Conservation (phyloP, 2,797 vertebrate species). For the Dryobates pubescens region DNA sequence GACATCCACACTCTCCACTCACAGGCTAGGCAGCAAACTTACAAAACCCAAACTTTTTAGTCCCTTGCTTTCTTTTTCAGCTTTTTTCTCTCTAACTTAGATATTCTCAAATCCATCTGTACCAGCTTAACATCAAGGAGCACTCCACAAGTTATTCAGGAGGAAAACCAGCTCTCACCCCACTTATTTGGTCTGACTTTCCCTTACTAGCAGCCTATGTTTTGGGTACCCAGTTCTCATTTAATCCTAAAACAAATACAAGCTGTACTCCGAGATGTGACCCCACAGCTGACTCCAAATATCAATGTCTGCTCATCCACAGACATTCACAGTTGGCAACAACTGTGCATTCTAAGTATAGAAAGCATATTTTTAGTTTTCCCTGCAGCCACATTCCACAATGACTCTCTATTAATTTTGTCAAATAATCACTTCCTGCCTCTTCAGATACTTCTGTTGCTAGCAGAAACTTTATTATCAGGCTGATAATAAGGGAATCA, state of each 20-base stretch:
- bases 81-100: background rate
- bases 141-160: background rate
- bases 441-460: background rate
- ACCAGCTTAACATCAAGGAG: background rate
- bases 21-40: background rate
- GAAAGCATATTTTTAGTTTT: background rate
- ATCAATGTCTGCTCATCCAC: background rate
- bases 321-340: background rate
- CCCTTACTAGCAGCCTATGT: background rate
- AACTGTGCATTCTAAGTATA: background rate
- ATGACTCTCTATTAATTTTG: background rate
- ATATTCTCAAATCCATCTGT: background rate
- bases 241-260: background rate
- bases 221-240: background rate
- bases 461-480: background rate
- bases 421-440: background rate
- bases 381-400: background rate
- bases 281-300: background rate
- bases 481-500: background rate
- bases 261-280: background rate
- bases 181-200: background rate
- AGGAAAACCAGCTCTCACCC: background rate
- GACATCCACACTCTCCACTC: background rate
- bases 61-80: background rate
- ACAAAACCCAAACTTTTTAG: background rate